Conservation (phyloP, 2,888 invertebrate species). For the Pharmacophagus antenor region DNA sequence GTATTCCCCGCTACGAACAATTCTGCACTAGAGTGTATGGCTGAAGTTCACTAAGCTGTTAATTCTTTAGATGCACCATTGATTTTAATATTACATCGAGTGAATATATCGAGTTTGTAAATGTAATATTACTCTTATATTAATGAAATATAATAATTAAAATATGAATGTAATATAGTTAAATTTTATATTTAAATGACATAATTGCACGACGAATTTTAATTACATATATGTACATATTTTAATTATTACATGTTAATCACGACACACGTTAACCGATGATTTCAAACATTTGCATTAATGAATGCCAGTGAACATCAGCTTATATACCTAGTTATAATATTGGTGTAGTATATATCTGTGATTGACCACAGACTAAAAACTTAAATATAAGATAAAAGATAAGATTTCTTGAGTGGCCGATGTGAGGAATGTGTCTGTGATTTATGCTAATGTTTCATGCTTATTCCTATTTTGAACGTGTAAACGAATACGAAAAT, state of each 20-base stretch:
- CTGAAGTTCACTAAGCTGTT: neutral
- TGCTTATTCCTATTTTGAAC: constrained; percentile 73
- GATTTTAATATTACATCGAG: no score
- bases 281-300: neutral
- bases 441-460: constrained; percentile 77
- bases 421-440: constrained; percentile 73
- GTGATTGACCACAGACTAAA: constrained; percentile 1
- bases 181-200: no score
- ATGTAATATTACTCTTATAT: no score
- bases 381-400: neutral
- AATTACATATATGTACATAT: neutral
- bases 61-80: neutral
- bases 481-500: constrained; percentile 60
- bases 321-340: neutral
- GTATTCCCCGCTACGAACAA: neutral
- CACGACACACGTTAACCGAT: no score
- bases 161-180: no score
- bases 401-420: constrained; percentile 51
- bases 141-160: no score
- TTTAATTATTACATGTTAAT: no score
- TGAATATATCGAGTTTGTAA: no score
- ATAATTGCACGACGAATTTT: no score
- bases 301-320: neutral
- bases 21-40: neutral
- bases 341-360: constrained; percentile 30